Evolutionary conservation across 2,113 vertebrate species (phyloP), one percentile per base, ranked within the genome.

Genomic region (Chrysemys picta): DNA sequence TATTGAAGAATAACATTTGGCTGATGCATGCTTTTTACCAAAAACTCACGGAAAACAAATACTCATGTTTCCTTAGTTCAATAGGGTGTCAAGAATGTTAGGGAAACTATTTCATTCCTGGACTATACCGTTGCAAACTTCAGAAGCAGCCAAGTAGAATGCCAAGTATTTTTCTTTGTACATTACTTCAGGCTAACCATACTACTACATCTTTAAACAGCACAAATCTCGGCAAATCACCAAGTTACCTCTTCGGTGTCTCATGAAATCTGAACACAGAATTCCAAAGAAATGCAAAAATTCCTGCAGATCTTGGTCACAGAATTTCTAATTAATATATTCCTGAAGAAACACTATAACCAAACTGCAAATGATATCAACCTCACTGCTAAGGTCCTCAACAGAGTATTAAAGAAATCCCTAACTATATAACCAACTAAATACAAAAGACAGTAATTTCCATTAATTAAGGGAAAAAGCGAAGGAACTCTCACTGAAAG

Each of bases 231-330:
- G 81, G 6, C 25, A 88, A 93, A 69, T 47, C 54, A 79, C 45
- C 89, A 88, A 82, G 91, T 81, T 75, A 92, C 86, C 47, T 59
- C 17, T 83, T 81, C 5, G 56, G 42, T 94, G 91, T 96, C 47
- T 94, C 47, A 54, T 80, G 85, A 95, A 96, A 93, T 86, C 19
- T 88, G 72, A 72, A 85, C 45, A 24, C 84, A 50, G 50, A 80
- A 52, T 91, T 92, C 80, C 47, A 42, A 56, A 91, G 78, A 91
- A 91, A 81, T 83, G 86, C 95, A 94, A 91, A 84, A 96, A 97
- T 92, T 95, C 88, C 87, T 85, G 19, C 0, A 2, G 85, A 88
- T 7, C 88, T 95, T 57, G 88, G 84, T 52, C 21, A 88, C 31
- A 89, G 85, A 80, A 85, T 91, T 95, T 87, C 65, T 91, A 92